Base-by-base conservation (phyloP, 2,113 vertebrate genomes). In the Bos javanicus region DNA sequence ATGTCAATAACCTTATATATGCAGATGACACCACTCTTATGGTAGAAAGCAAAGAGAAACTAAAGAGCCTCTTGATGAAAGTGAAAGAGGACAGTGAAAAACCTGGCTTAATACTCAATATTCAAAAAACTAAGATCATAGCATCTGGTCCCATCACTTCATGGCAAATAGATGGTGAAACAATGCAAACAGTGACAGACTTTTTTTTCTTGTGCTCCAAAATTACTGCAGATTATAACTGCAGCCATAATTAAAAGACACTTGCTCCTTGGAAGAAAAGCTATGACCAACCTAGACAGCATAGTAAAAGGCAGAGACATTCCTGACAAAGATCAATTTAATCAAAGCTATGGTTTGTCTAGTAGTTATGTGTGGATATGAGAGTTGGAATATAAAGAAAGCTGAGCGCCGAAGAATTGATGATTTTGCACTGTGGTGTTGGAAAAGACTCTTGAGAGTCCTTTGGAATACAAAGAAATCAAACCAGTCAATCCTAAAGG, bases 361-460 rank as follows among this genome's bases (percentile, higher is more conserved):
- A 39, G n/a, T 23, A 23, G n/a, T 71, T 9, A 36, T 39, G 19
- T 71, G 23, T 39, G 19, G 19, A 71, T 36, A 2, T 36, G 9
- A 36, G 9, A 71, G 19, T 71, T 36, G 19, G 19, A 71, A 4
- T 12, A 36, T 71, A 71, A 71, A 71, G 67, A 71, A 71, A 71
- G 67, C 67, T 71, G 64, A 71, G n/a, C 1, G 0, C 17, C 0
- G 0, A 71, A 36, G 9, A 71, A 71, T 10, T 71, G n/a, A 71
- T 23, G 9, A 19, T 71, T 71, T 71, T 71, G 4, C 4, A 71
- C 19, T 71, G 19, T 71, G n/a, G 67, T 71, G 9, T 36, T 71
- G n/a, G 9, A 71, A 17, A 36, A 21, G 62, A n/a, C 16, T 4
- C 10, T 71, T 71, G 67, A 71, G n/a, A 36, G 67, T 39, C n/a